Evolutionary conservation across 1,140 invertebrate species (phyloP), one percentile per base, ranked within the genome.

Genomic region (Polypedilum vanderplanki): DNA sequence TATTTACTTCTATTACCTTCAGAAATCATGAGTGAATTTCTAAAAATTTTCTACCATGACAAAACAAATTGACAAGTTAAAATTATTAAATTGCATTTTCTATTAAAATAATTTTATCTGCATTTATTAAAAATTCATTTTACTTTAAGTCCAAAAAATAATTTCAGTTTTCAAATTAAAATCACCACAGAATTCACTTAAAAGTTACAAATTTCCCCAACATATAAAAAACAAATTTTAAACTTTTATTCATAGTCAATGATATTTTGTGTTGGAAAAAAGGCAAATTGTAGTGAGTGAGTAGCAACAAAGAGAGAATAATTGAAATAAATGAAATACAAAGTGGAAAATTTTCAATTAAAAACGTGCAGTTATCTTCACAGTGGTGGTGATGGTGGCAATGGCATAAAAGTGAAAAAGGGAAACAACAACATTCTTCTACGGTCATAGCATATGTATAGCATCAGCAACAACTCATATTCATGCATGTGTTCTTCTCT

Each of bases 391-490:
- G 41, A 8, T 3, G 41, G 9, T 15, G 10, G 41, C 15, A 10
- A 10, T 46, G 41, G 7, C 15, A 15, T 46, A 15, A 46, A 46
- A 3, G 41, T 15, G 9, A 46, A 41, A 10, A 4, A 7, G 10
- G 40, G 40, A 41, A 41, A 41, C 4, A 41, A 10, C 5, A 41
- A 41, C n/a, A 41, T 46, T 46, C 15, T 15, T 46, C 15, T 46
- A 46, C 8, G 15, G 41, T 46, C 41, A 46, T 46, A 46, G n/a
- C n/a, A n/a, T n/a, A n/a, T 46, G 41, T 46, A 15, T 46, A 46
- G 41, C 41, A 46, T 46, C 41, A 46, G 41, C 41, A 46, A 46
- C 41, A 46, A 46, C 41, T 46, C 41, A 46, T 46, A 46, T 46
- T 46, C 41, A 46, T 46, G 41, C 41, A 46, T 46, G 41, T 46